A percentile compares a stretch with the other conserved stretches of the same genome.
Evolutionary conservation across 2,113 vertebrate species (phyloP).

Genomic region (Nothoprocta pentlandii): DNA sequence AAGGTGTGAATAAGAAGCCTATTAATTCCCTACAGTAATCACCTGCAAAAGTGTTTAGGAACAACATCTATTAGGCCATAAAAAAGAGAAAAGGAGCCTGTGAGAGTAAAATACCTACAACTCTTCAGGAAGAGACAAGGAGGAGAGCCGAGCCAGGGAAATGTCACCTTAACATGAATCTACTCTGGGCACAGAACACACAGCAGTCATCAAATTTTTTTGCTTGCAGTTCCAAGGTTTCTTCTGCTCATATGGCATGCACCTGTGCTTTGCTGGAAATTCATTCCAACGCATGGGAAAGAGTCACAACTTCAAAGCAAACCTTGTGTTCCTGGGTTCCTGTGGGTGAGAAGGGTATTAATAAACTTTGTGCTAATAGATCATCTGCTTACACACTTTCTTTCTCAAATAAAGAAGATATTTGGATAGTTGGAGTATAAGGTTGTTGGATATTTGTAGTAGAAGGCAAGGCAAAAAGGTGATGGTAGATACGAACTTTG

Average conservation of each 20-base stretch:
- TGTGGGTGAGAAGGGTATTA: conserved; percentile 51
- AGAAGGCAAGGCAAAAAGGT: background rate
- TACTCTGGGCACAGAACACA: conserved; percentile 3
- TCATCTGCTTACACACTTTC: background rate
- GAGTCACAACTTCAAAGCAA: conserved; percentile 54
- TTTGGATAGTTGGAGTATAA: background rate
- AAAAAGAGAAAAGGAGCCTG: background rate
- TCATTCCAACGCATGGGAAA: background rate
- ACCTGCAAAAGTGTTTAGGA: conserved; percentile 65
- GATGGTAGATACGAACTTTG: background rate
- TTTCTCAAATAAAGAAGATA: background rate
- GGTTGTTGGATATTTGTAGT: background rate
- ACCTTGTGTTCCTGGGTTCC: conserved; percentile 49
- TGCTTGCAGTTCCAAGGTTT: background rate
- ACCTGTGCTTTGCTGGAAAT: conserved; percentile 57
- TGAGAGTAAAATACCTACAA: conserved; percentile 6
- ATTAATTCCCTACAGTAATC: conserved; percentile 61
- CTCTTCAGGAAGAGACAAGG: background rate
- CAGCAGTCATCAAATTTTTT: conserved; percentile 47
- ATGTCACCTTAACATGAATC: conserved; percentile 55
- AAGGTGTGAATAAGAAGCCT: conserved; percentile 64
- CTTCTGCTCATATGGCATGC: conserved; percentile 65
- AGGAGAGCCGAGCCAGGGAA: conserved; percentile 28
- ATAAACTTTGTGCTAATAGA: conserved; percentile 56
- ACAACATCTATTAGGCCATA: conserved; percentile 42